Evolutionary conservation across 1,140 invertebrate species (phyloP).

Genomic region (Pissodes strobi): DNA sequence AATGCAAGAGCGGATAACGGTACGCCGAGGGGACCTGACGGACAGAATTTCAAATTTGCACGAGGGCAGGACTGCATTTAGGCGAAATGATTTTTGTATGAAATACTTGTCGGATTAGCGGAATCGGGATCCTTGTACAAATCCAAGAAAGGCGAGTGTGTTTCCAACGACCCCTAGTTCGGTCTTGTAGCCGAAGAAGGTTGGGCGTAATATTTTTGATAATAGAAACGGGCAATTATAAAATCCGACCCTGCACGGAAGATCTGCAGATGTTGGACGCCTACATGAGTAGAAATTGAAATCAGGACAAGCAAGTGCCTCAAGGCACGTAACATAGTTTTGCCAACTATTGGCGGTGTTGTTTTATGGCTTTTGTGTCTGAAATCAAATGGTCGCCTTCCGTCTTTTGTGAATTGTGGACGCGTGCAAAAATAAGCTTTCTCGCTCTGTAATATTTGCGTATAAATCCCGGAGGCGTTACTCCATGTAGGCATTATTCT

Average conservation of each 20-base stretch:
- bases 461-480: too few relatives aligned
- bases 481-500: too few relatives aligned
- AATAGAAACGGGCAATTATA: too few relatives aligned
- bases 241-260: background rate
- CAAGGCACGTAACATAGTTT: background rate
- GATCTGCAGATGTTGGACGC: background rate
- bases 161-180: too few relatives aligned
- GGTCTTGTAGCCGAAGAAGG: too few relatives aligned
- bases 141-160: too few relatives aligned
- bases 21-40: constrained; percentile 10
- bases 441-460: too few relatives aligned
- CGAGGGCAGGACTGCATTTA: background rate
- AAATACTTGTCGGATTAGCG: too few relatives aligned
- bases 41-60: constrained; percentile 23
- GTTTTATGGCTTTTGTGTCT: constrained; percentile 4
- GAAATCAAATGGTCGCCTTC: constrained; percentile 12
- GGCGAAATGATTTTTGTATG: too few relatives aligned
- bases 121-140: too few relatives aligned
- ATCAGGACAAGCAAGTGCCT: background rate
- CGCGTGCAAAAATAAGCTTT: too few relatives aligned
- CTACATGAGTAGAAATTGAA: constrained; percentile 5
- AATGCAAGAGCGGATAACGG: constrained; percentile 32
- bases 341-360: constrained; percentile 3
- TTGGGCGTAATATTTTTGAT: too few relatives aligned
- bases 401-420: constrained; percentile 4